Evolutionary conservation across 2,113 vertebrate species (phyloP).

Genomic region (Cyanoliseus patagonus): DNA sequence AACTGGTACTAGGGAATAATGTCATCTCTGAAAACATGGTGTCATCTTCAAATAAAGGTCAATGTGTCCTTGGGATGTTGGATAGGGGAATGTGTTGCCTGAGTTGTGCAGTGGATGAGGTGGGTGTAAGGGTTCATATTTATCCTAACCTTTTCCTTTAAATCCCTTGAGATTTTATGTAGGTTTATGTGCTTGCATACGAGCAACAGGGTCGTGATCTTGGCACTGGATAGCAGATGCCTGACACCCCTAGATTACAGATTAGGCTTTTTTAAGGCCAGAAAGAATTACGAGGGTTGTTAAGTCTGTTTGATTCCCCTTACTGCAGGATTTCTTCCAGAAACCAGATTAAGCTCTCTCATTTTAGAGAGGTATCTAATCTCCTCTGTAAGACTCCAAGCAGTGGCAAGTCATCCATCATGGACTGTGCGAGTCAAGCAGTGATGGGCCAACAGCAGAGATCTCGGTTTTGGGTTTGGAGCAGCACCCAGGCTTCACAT

Average conservation of each 20-base stretch:
- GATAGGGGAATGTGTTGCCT: fast-evolving
- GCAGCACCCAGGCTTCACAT: constrained; percentile 32
- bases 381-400: background rate
- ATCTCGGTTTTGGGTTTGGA: background rate
- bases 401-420: constrained; percentile 51
- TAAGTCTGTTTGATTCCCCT: background rate
- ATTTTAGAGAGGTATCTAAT: constrained; percentile 49
- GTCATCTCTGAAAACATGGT: background rate
- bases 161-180: background rate
- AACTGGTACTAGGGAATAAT: background rate
- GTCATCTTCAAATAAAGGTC: background rate
- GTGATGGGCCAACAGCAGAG: background rate
- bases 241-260: background rate
- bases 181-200: background rate
- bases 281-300: constrained; percentile 7
- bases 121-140: background rate
- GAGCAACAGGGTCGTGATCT: background rate
- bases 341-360: constrained; percentile 1
- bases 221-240: background rate
- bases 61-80: fast-evolving
- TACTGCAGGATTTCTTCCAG: constrained; percentile 9
- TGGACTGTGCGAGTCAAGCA: background rate
- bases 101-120: background rate
- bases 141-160: background rate
- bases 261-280: background rate